Evolutionary conservation across 2,888 invertebrate genomes (phyloP).

Genomic region (Lysandra coridon): DNA sequence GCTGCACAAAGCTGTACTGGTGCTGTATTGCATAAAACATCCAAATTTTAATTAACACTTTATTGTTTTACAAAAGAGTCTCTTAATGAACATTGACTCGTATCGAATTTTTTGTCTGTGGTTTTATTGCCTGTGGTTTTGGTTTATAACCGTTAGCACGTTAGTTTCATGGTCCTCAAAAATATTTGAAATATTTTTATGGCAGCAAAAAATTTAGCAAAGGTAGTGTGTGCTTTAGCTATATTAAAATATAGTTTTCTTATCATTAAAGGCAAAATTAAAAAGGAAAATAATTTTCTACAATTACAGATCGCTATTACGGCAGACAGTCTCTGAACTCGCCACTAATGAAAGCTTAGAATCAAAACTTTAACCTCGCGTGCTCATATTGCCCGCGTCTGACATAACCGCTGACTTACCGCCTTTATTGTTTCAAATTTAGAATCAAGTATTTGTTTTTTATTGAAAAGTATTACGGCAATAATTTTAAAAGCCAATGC

Average conservation of each 20-base stretch:
- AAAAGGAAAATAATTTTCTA: neutral
- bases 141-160: neutral
- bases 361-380: slow-evolving; percentile 52
- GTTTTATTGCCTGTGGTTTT: neutral
- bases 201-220: too few relatives aligned
- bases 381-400: slow-evolving; percentile 48
- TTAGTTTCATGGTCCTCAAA: too few relatives aligned
- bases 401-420: slow-evolving; percentile 39
- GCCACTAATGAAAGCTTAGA: slow-evolving; percentile 41
- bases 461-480: neutral
- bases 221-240: too few relatives aligned
- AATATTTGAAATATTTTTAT: too few relatives aligned
- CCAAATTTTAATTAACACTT: slow-evolving; percentile 15
- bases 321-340: slow-evolving; percentile 4
- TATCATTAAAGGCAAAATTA: neutral
- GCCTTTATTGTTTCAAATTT: slow-evolving; percentile 28
- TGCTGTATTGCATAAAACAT: slow-evolving; percentile 1
- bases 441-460: slow-evolving; percentile 9
- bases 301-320: neutral
- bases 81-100: neutral
- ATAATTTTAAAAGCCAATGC: neutral
- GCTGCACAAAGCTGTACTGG: slow-evolving; percentile 22
- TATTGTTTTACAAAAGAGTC: slow-evolving; percentile 10
- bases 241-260: too few relatives aligned
- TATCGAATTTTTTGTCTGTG: neutral